Conservation (phyloP, 2,113 vertebrate species). For the Vidua macroura region DNA sequence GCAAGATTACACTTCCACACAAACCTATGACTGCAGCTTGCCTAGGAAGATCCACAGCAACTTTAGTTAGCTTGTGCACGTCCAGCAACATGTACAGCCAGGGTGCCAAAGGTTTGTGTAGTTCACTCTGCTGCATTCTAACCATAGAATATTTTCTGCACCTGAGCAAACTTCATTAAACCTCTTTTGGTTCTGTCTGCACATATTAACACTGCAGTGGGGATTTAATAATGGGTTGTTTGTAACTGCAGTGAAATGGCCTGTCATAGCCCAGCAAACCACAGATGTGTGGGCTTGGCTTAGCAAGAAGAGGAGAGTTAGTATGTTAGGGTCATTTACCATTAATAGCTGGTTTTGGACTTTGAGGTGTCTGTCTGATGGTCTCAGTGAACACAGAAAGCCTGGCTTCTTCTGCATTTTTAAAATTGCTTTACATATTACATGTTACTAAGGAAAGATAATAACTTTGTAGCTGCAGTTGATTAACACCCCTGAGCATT, state of each 20-base stretch:
- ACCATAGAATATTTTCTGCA: neutral
- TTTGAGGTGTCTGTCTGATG: neutral
- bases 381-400: neutral
- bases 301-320: neutral
- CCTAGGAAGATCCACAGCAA: neutral
- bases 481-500: neutral
- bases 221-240: neutral
- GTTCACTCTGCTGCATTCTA: neutral
- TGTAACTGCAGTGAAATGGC: neutral
- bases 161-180: neutral
- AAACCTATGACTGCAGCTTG: neutral
- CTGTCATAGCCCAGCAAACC: neutral
- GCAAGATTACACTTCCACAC: neutral
- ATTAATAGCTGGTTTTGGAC: neutral
- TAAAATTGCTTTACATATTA: neutral
- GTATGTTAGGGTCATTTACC: neutral
- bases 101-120: neutral
- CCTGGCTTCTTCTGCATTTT: neutral
- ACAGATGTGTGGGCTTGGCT: neutral
- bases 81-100: neutral
- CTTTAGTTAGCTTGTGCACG: neutral
- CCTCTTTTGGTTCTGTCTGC: neutral
- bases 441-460: neutral
- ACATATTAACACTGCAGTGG: neutral
- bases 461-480: neutral